Evolutionary conservation across 2,113 vertebrate genomes (phyloP), one percentile per base, ranked within the genome.

Genomic region (Ranitomeya imitator): DNA sequence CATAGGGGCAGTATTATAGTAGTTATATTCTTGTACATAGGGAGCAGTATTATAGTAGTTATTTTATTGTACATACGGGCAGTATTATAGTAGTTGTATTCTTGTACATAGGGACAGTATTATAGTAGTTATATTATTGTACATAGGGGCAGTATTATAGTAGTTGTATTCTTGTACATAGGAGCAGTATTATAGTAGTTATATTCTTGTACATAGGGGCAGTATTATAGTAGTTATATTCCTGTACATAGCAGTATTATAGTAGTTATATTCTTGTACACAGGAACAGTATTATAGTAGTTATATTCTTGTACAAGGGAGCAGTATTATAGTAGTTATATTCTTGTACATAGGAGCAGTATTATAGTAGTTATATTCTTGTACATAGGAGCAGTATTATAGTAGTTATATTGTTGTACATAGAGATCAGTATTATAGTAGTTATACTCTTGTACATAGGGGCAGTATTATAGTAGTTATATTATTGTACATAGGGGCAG

Each of bases 1-100:
- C 15, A 74, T 74, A 74, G 71, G 31, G 4, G 71, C 31, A 74
- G 71, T 74, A 74, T 74, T 45, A 74, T 74, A 74, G 71, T 74
- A 74, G 71, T 74, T 45, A 74, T 74, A 74, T 74, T 74, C 31
- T 45, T 45, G 71, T 45, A 74, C 15, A 74, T 74, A 45, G 31
- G 71, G n/a, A n/a, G 31, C 71, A 74, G 71, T 74, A 45, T 74
- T 74, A 74, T 74, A 74, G 71, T 74, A 74, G 71, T 74, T 45
- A 74, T 74, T 45, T 74, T 45, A 14, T 45, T 74, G 31, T 45
- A 74, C 15, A 45, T 74, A 31, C 31, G 71, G 6, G 71, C 71
- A 45, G 71, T 74, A 74, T 74, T 74, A 74, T 74, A 74, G 71
- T 45, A 74, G 14, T 45, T 74, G 45, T 74, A 74, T 74, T 74